Base-by-base conservation (phyloP, 2,888 invertebrate genomes). In the Augiades crinisus region DNA sequence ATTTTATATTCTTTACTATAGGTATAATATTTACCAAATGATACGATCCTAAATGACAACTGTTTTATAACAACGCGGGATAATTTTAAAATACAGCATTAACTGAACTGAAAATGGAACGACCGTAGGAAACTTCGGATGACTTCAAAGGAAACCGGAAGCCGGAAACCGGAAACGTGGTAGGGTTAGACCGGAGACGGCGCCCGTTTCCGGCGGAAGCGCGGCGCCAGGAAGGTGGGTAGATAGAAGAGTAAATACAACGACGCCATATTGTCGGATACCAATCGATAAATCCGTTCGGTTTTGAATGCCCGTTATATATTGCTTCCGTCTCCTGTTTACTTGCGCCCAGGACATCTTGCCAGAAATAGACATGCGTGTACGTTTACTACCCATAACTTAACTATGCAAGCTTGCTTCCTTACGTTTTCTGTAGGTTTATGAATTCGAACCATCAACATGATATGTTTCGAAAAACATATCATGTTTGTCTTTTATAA, bases 171-270 rank as follows among this genome's bases (percentile, higher is more conserved):
- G 88, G 88, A 87, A 85, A 79, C 75, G 75, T 75, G 84, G 87
- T 78, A 88, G 88, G 87, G 88, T 87, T 89, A 84, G 78, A 81
- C 72, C 83, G 83, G 85, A 83, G 86, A 83, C 86, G 84, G 81
- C 80, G 78, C 78, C 72, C 81, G 84, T 82, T 86, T 88, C 88
- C 87, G 82, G 68, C 80, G 87, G 85, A 86, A 83, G 79, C 69
- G 49, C 70, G 87, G 87, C 87, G 87, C 89, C 87, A 88, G 86
- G 84, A 84, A 87, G 86, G 81, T 66, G 58, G 64, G 63, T 61
- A 77, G 75, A 75, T 78, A 72, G 64, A 70, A 68, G 72, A 77
- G 85, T 84, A 87, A 87, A 86, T 85, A 85, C 77, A 78, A 72
- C 71, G 75, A 68, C 80, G 81, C 86, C 83, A 86, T 87, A 82